phyloP scores from a whole-genome alignment of 2,113 vertebrate genomes.

The Laticauda colubrina region DNA sequence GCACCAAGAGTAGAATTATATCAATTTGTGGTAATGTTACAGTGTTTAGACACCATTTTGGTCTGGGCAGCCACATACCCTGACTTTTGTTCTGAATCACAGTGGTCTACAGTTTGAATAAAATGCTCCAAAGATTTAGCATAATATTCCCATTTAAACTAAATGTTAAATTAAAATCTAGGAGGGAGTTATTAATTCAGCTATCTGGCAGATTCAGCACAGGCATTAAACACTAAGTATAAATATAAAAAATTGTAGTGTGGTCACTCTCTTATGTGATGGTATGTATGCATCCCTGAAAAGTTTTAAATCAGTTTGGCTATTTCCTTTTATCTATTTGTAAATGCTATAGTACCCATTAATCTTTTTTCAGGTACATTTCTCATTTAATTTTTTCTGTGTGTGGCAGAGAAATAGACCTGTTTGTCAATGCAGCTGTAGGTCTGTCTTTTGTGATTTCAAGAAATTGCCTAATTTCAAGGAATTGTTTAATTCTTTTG shows the following conservation, averaged over 20 bases:
- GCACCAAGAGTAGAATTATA: conserved; percentile 15
- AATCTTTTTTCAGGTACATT: conserved; percentile 13
- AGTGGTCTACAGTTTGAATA: neutral
- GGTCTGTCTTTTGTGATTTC: neutral
- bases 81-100: neutral
- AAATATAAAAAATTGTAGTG: neutral
- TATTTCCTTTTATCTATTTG: conserved; percentile 23
- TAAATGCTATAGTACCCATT: conserved; percentile 1
- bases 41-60: conserved; percentile 21
- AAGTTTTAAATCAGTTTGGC: conserved; percentile 8
- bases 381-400: conserved; percentile 11
- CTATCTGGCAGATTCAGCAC: neutral
- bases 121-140: neutral
- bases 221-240: neutral
- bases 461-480: neutral
- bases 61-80: neutral
- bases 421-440: conserved; percentile 17
- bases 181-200: neutral
- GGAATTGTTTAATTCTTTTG: neutral
- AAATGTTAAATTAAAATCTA: conserved; percentile 1
- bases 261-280: neutral
- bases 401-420: conserved; percentile 2
- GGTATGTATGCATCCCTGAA: neutral
- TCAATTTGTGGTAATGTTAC: conserved; percentile 25
- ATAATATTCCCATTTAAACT: neutral